phyloP scores from a whole-genome alignment of 37 sponge, comb jelly and placozoan genomes.

The Ephydatia muelleri region DNA sequence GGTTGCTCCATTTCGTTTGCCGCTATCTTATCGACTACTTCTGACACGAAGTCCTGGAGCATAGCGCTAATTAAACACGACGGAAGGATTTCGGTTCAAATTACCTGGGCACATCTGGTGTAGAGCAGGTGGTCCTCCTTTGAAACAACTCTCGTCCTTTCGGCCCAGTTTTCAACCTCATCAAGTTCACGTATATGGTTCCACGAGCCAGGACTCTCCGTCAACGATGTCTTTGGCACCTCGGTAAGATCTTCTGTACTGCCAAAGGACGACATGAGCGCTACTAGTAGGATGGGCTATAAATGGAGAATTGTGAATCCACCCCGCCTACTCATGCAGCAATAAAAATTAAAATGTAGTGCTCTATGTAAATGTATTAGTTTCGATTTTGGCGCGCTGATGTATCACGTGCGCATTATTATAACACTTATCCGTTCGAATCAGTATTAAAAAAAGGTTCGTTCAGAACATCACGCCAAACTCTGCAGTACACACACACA shows the following conservation, averaged over 20 bases:
- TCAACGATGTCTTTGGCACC: neutral
- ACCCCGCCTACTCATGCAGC: neutral
- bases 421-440: too few relatives aligned
- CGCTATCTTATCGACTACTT: neutral
- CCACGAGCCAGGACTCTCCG: constrained; percentile 19
- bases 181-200: constrained; percentile 64
- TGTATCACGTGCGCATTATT: neutral
- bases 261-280: neutral
- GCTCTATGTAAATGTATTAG: too few relatives aligned
- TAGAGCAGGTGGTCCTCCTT: constrained; percentile 63
- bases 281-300: neutral
- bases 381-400: neutral
- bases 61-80: neutral
- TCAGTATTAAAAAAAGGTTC: too few relatives aligned
- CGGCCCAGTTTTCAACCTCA: constrained; percentile 69
- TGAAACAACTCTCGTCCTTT: constrained; percentile 65
- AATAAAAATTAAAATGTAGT: neutral
- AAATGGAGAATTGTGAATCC: neutral
- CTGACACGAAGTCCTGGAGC: constrained; percentile 5
- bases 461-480: too few relatives aligned
- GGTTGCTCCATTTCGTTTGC: neutral
- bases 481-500: neutral
- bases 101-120: constrained; percentile 52
- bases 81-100: neutral
- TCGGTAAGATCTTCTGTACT: neutral